Percentiles rank a stretch among this genome's conserved stretches.
phyloP scores from a whole-genome alignment of 2,888 invertebrate species.

The Perithous albicinctus region DNA sequence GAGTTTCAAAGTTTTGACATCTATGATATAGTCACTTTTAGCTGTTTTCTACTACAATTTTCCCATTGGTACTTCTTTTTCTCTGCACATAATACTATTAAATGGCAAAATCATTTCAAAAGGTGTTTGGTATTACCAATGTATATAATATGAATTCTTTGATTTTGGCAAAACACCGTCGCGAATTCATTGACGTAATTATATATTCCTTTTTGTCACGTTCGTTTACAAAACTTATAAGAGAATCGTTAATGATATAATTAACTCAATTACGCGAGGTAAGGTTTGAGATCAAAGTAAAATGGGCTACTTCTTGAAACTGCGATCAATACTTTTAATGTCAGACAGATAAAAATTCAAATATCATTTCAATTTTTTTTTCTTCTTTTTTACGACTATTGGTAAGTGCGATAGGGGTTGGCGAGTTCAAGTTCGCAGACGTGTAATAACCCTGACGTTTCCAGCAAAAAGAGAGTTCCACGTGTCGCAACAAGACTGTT shows the following conservation, averaged over 20 bases:
- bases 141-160: too few relatives aligned
- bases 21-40: neutral
- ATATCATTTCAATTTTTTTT: neutral
- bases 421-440: conserved; percentile 50
- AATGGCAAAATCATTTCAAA: too few relatives aligned
- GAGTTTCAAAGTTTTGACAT: conserved; percentile 34
- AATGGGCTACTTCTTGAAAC: neutral
- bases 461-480: conserved; percentile 44
- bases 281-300: neutral
- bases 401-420: neutral
- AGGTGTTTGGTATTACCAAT: too few relatives aligned
- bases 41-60: neutral
- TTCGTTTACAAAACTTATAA: neutral
- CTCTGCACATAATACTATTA: too few relatives aligned
- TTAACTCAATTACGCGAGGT: neutral
- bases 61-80: neutral
- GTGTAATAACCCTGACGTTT: conserved; percentile 44
- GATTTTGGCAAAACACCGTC: too few relatives aligned
- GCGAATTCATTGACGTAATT: neutral
- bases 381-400: neutral
- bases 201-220: neutral
- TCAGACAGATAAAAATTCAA: neutral
- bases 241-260: neutral
- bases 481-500: conserved; percentile 50
- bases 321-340: neutral